These are phyloP conservation scores for Chydorus sphaericus DNA, from an alignment of 2,888 invertebrate genomes.

Conservation along the genomic window DNA sequence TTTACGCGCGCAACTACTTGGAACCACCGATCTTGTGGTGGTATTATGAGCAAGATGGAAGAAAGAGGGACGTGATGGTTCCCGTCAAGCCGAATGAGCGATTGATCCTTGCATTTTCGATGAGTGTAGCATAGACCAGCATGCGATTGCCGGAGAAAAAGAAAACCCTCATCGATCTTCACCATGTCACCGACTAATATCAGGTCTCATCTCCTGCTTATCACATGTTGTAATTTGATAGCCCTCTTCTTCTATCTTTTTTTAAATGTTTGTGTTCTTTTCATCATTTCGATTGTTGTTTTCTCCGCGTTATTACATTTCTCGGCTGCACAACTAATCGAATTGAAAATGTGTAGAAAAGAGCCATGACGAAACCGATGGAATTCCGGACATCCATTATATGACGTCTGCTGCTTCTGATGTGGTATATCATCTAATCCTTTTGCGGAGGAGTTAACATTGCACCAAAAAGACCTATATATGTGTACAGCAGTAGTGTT, in stretches of 20 bases:
- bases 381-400: too few species aligned
- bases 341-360: too few species aligned
- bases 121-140: neutral
- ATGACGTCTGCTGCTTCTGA: too few species aligned
- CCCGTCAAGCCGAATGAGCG: constrained; percentile 12
- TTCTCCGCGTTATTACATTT: neutral
- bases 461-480: neutral
- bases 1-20: too few species aligned
- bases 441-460: neutral
- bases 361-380: too few species aligned
- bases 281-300: neutral
- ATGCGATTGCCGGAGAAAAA: neutral
- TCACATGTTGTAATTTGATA: constrained; percentile 13
- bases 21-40: too few species aligned
- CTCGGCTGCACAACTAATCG: too few species aligned
- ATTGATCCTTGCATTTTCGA: constrained; percentile 12
- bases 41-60: neutral
- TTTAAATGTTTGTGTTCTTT: neutral
- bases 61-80: neutral
- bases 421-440: too few species aligned
- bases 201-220: constrained; percentile 13
- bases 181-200: constrained; percentile 13
- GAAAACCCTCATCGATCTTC: constrained; percentile 11
- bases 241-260: neutral
- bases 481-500: neutral